Percentiles rank a stretch among this genome's conserved stretches.
Conservation (phyloP, 2,888 invertebrate species). For the Drosophila prolongata region DNA sequence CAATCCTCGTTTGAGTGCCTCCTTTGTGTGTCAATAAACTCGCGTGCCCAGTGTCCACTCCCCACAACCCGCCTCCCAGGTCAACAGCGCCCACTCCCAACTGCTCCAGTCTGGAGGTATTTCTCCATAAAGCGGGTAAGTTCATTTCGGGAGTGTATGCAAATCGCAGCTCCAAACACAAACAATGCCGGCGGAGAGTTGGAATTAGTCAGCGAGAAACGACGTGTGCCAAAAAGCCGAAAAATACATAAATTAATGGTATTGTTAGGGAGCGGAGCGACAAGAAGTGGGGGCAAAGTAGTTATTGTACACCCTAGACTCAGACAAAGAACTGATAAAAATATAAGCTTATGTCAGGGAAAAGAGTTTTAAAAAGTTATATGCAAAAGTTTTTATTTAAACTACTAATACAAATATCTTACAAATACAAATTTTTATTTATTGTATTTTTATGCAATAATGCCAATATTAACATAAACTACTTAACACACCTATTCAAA, state of each 20-base stretch:
- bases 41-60: slow-evolving; percentile 48
- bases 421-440: too few species aligned
- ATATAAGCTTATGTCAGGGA: background rate
- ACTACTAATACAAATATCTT: too few species aligned
- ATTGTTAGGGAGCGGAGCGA: slow-evolving; percentile 16
- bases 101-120: background rate
- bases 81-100: slow-evolving; percentile 3
- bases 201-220: slow-evolving; percentile 42
- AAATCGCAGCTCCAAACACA: slow-evolving; percentile 56
- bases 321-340: background rate
- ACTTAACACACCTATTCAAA: too few species aligned
- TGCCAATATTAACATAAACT: too few species aligned
- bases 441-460: too few species aligned
- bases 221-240: slow-evolving; percentile 69
- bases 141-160: slow-evolving; percentile 49
- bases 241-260: slow-evolving; percentile 67
- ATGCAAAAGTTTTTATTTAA: too few species aligned
- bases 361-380: too few species aligned
- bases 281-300: background rate
- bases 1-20: slow-evolving; percentile 43
- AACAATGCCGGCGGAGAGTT: slow-evolving; percentile 28
- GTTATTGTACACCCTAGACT: slow-evolving; percentile 1
- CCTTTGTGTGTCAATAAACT: slow-evolving; percentile 69
- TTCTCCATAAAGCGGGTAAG: slow-evolving; percentile 11
- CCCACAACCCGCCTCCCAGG: slow-evolving; percentile 4